Conservation (phyloP, 2,797 vertebrate genomes). For the Coregonus suidteri region DNA sequence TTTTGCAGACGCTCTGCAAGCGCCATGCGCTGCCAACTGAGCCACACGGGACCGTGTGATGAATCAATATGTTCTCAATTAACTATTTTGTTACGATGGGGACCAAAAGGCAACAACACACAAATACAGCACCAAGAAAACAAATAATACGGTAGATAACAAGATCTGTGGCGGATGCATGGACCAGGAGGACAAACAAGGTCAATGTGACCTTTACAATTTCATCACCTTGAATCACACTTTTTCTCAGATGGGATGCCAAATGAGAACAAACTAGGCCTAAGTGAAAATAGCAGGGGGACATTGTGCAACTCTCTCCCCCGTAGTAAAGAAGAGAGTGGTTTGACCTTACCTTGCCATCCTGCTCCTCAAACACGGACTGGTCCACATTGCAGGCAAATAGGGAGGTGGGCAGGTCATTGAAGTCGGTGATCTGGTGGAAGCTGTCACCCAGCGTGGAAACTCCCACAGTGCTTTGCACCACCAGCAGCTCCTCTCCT, state of each 20-base stretch:
- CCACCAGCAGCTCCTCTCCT: conserved; percentile 76
- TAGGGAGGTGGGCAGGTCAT: conserved; percentile 82
- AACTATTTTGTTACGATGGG: too few relatives aligned
- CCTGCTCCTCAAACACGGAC: conserved; percentile 83
- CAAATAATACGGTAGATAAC: neutral
- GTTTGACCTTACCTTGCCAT: conserved; percentile 76
- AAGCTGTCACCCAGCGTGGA: conserved; percentile 75
- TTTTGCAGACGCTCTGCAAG: too few relatives aligned
- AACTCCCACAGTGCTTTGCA: conserved; percentile 74
- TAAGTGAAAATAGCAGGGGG: neutral
- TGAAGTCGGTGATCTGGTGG: conserved; percentile 85
- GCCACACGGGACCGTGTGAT: too few relatives aligned
- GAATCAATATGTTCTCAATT: neutral
- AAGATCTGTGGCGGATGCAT: neutral
- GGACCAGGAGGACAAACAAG: neutral
- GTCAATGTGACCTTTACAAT: neutral
- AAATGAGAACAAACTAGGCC: neutral
- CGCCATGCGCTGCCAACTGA: too few relatives aligned
- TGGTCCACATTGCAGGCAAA: conserved; percentile 87
- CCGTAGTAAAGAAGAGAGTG: neutral
- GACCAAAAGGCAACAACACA: neutral
- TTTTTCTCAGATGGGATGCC: neutral
- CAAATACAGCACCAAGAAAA: neutral
- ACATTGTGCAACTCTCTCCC: neutral
- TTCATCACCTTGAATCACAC: neutral